These are phyloP conservation scores for Hypselothyrea guttata DNA, from an alignment of 2,888 invertebrate species.

Conservation along the genomic window DNA sequence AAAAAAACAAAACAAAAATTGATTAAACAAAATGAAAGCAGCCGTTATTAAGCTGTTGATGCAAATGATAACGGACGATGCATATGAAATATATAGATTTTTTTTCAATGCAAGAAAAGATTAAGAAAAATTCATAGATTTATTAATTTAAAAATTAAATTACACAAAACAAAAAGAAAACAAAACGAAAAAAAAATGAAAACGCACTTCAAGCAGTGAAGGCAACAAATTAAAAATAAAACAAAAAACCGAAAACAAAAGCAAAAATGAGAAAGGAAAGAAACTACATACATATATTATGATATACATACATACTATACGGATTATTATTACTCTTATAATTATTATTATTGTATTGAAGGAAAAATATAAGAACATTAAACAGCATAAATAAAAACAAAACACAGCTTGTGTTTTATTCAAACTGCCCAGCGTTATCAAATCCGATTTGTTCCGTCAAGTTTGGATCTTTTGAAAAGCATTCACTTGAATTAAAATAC, in stretches of 20 bases:
- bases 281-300: conserved; percentile 77
- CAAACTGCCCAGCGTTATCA: too few species aligned
- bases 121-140: conserved; percentile 75
- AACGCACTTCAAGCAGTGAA: conserved; percentile 57
- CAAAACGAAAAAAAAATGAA: conserved; percentile 61
- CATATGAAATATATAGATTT: conserved; percentile 66
- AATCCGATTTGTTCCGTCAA: too few species aligned
- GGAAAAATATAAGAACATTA: conserved; percentile 78
- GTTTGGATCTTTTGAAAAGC: too few species aligned
- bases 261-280: conserved; percentile 43
- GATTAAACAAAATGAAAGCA: conserved; percentile 22
- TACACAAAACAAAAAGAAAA: conserved; percentile 51
- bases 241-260: conserved; percentile 43
- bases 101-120: conserved; percentile 70
- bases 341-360: conserved; percentile 81
- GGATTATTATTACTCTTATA: conserved; percentile 79
- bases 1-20: conserved; percentile 13
- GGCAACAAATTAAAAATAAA: conserved; percentile 50
- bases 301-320: conserved; percentile 79
- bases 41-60: conserved; percentile 53
- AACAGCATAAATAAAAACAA: conserved; percentile 75
- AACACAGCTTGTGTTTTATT: conserved; percentile 5
- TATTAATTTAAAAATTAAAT: conserved; percentile 77
- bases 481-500: too few species aligned
- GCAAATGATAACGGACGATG: conserved; percentile 26